Evolutionary conservation across 2,797 vertebrate species (phyloP), one percentile per base, ranked within the genome.

Genomic region (Thalassophryne amazonica): DNA sequence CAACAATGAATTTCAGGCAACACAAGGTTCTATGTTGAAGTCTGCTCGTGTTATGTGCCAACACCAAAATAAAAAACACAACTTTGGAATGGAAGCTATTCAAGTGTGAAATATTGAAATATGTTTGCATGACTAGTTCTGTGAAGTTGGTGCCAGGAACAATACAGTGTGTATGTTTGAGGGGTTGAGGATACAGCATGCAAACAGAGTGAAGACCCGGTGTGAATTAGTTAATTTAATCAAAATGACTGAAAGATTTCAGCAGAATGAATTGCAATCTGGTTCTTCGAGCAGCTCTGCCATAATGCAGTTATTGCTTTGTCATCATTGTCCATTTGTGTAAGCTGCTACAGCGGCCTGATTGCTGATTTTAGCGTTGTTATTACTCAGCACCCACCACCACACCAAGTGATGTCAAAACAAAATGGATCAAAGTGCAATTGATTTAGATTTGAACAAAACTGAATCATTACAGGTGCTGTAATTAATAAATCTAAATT

Each of bases 221-320:
- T 56, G 43, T 80, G 86, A 88, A 86, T 75, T 77, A 33, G 70
- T 67, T 60, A 73, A 84, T 78, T 66, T 27, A 65, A 72, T 71
- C 74, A 83, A 83, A 79, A 81, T 81, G 76, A 78, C 73, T 79
- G 66, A 86, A 60, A 62, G 41, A 62, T 47, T 77, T 74, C 66
- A 73, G 66, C 81, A 86, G 78, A 81, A 82, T 67, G 56, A 71
- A 86, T 85, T 86, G 78, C 78, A 81, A 67, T 68, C 36, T 53
- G 60, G 60, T 80, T 73, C 69, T 60, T 73, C 81, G 87, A 85
- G 76, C 80, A 84, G 55, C 60, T n/a, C n/a, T 80, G 40, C 62
- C 77, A 41, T 55, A 16, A 40, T 77, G 73, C 83, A 87, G 87
- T 88, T 86, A 89, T 66, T 81, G 76, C 73, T 82, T 57, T 73